Evolutionary conservation across 2,113 vertebrate species (phyloP), one percentile per base, ranked within the genome.

Genomic region (Phylloscopus trochilus): DNA sequence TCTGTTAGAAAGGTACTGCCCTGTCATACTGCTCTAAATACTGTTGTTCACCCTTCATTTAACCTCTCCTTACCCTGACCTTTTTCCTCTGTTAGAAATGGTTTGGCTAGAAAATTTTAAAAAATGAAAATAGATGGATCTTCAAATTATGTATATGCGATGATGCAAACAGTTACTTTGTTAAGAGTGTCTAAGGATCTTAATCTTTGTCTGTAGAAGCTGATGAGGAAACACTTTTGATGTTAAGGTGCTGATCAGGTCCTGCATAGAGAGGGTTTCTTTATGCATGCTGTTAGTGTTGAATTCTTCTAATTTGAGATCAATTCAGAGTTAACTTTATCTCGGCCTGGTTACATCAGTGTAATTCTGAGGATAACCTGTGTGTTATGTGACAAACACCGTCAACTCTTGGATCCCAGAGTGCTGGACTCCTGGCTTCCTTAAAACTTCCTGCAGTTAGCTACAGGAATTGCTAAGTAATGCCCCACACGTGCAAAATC

Each of bases 1-100:
- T 98, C 98, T 98, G 95, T 99, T 99, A 99, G 99, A 99, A 99
- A 99, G 99, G 99, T 99, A 99, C 97, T 97, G 97, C 98, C 97
- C 96, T 97, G 96, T 96, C 97, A 83, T 95, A 94, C 94, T 73
- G 72, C 96, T 96, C 70, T 95, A 46, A 94, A 96, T 88, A 35
- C 81, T 85, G 73, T 97, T 96, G 90, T 88, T 94, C 78, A 85
- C 49, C 96, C 95, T 52, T 49, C 94, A 44, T 84, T 62, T 93
- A 64, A 72, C 89, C 73, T 77, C 60, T 91, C 92, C 43, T 64
- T 97, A 96, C 96, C 96, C 88, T 93, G 66, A 83, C 62, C 87
- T 96, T 77, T 93, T 81, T 62, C 86, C 52, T 94, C n/a, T 59
- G 31, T 83, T 78, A 83, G 95, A 46, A 9, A 64, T 76, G 6